Base-by-base conservation (phyloP, 2,888 invertebrate genomes). In the Trichacis sp. region DNA sequence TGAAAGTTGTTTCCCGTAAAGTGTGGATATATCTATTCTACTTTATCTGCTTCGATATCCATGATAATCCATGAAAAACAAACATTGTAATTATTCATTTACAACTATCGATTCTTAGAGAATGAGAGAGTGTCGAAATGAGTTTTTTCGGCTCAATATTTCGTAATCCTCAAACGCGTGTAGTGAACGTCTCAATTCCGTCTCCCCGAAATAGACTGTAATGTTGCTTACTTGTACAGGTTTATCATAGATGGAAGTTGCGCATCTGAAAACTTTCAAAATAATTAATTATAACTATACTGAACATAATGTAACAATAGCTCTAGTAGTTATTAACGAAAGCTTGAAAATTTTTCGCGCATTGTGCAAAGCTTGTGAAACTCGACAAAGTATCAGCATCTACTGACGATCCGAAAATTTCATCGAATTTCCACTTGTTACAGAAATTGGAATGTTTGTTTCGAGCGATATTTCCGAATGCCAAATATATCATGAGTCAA, bases 141-240 rank as follows among this genome's bases (percentile, higher is more conserved):
- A n/a, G n/a, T n/a, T n/a, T n/a, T n/a, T n/a, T n/a, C n/a, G n/a
- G n/a, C n/a, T n/a, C n/a, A n/a, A n/a, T n/a, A n/a, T n/a, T n/a
- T n/a, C n/a, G n/a, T 54, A 59, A 57, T 63, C 43, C 55, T 51
- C 43, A 59, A 62, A 68, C 55, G 58, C 58, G 56, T 59, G 53
- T 58, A 62, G 47, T 47, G 50, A 24, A 24, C 64, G 62, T 62
- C 59, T 68, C 46, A 58, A 68, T 62, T 64, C 68, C 65, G 65
- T 68, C 69, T 70, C 68, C 68, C 65, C 62, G 48, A 61, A 24
- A 55, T 64, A 58, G 48, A 55, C 40, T 36, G 43, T 67, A 60
- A 66, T 60, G 56, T 64, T 43, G 48, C 54, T 53, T 53, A 56
- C 48, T 30, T 55, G 56, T 63, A 66, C 56, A 66, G 50, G 29